Evolutionary conservation across 1,140 invertebrate species (phyloP).

Genomic region (Agraylea sexmaculata): DNA sequence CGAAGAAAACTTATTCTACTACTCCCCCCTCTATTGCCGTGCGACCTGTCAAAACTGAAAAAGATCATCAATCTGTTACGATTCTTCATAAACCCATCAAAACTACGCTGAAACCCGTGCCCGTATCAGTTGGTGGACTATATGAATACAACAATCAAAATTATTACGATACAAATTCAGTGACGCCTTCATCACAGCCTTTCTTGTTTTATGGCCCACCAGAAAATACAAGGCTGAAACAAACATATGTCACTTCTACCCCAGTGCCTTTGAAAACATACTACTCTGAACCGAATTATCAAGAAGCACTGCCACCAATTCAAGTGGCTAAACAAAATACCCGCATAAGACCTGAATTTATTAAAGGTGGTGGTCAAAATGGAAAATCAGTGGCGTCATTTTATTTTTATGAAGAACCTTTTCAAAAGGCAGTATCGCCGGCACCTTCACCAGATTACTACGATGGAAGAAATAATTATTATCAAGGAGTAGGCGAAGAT

Average conservation of each 20-base stretch:
- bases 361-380: conserved; percentile 28
- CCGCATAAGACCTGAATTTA: conserved; percentile 25
- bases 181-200: conserved; percentile 34
- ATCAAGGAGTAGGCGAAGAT: conserved; percentile 31
- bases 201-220: conserved; percentile 38
- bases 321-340: conserved; percentile 25
- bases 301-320: conserved; percentile 39
- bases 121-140: conserved; percentile 30
- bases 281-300: conserved; percentile 43
- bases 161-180: conserved; percentile 30
- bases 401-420: conserved; percentile 46
- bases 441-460: conserved; percentile 28
- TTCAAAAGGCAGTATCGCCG: conserved; percentile 26
- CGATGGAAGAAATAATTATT: conserved; percentile 37
- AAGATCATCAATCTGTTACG: conserved; percentile 29
- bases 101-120: conserved; percentile 36
- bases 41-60: conserved; percentile 26
- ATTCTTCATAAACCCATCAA: conserved; percentile 27
- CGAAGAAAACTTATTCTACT: conserved; percentile 32
- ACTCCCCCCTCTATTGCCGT: conserved; percentile 31
- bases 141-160: conserved; percentile 31
- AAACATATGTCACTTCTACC: conserved; percentile 37
- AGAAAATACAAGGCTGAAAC: conserved; percentile 26
- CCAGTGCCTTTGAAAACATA: conserved; percentile 45
- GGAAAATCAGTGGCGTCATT: conserved; percentile 40